Evolutionary conservation across 1,140 invertebrate species (phyloP), one percentile per base, ranked within the genome.

Genomic region (Metaphire vulgaris): DNA sequence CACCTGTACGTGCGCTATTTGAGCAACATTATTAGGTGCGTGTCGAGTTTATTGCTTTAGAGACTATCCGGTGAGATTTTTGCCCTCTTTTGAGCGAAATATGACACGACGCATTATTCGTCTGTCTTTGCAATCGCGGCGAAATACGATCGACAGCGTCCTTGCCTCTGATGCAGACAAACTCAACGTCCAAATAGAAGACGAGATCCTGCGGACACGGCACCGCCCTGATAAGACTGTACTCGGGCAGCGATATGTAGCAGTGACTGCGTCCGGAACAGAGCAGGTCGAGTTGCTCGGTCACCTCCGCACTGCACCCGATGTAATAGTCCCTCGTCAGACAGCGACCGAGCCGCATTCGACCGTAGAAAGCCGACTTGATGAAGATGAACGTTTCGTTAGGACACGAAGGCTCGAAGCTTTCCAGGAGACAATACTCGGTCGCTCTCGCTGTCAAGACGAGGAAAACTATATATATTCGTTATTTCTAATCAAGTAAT

Each of bases 231-330:
- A 74, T 28, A n/a, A 74, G 33, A 41, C 29, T 33, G 6, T 33
- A 28, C 29, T 56, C 41, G 21, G 72, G 72, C 2, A 74, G 29
- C 33, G 31, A n/a, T 26, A 74, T n/a, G 21, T 64, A 21, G 32
- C 72, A 74, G 33, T 74, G 72, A 6, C 72, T n/a, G 26, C 72
- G 34, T 26, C 69, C 69, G 31, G 69, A 71, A 32, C 69, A 71
- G 30, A 71, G 1, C n/a, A 30, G 69, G 33, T 71, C 69, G 15
- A 71, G 69, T 31, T 71, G 69, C 6, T 30, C 32, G n/a, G 69
- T 71, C 30, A 71, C 69, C 30, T 71, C 69, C 14, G 69, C 69
- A 31, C 26, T 32, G 15, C 69, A 71, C 33, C 69, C 69, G 1
- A 71, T 2, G 28, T 71, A n/a, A 33, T 71, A 71, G 69, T 71